Evolutionary conservation across 2,888 invertebrate species (phyloP).

Genomic region (Lacanobia wlatinum): DNA sequence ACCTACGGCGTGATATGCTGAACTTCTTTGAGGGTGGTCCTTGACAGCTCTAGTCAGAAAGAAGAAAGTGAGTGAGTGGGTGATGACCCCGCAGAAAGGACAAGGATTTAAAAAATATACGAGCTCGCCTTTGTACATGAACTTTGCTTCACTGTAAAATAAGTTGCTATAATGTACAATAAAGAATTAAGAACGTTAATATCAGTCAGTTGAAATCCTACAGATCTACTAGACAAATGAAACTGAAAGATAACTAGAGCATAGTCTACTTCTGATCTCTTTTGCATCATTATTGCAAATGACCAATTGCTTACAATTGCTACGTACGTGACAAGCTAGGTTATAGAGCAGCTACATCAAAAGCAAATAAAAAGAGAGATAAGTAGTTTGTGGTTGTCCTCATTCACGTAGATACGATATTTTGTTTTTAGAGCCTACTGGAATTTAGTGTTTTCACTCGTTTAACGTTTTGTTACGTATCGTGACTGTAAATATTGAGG

Average conservation of each 20-base stretch:
- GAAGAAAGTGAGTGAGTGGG: too few relatives aligned
- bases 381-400: slow-evolving; percentile 55
- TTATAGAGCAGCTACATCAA: slow-evolving; percentile 32
- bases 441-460: slow-evolving; percentile 44
- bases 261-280: slow-evolving; percentile 42
- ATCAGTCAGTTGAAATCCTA: not conserved
- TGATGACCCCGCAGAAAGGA: too few relatives aligned
- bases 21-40: too few relatives aligned
- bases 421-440: slow-evolving; percentile 41
- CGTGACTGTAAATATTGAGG: slow-evolving; percentile 9
- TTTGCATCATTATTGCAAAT: slow-evolving; percentile 62
- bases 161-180: too few relatives aligned
- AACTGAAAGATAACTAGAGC: slow-evolving; percentile 37
- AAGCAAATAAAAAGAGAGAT: slow-evolving; percentile 49
- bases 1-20: too few relatives aligned
- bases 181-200: too few relatives aligned
- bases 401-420: slow-evolving; percentile 59
- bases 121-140: too few relatives aligned
- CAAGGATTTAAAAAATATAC: too few relatives aligned
- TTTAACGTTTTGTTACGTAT: slow-evolving; percentile 19
- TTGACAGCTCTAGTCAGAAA: too few relatives aligned
- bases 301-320: slow-evolving; percentile 57
- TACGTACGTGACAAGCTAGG: slow-evolving; percentile 59
- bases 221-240: slow-evolving; percentile 15
- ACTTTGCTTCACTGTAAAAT: too few relatives aligned